Base-by-base conservation (phyloP, 2,113 vertebrate genomes). In the Rhynchomys soricoides region DNA sequence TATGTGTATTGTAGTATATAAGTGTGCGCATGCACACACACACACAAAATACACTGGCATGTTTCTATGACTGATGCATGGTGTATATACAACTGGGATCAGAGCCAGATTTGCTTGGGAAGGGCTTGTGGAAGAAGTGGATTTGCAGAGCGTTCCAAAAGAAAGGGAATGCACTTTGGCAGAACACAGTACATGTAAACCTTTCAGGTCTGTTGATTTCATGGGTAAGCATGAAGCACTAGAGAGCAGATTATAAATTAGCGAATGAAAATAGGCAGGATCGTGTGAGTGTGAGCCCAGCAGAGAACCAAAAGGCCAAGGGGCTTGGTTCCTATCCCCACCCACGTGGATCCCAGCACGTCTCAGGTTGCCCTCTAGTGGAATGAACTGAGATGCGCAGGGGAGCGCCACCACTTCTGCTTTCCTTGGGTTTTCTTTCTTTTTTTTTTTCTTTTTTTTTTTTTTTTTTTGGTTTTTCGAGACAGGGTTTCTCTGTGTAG, bases 321-420 rank as follows among this genome's bases (percentile, higher is more conserved):
- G 24, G 43, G 31, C 7, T 66, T 70, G 62, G 29, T 12, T n/a
- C 66, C 31, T 68, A 29, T 13, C 29, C 31, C 3, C 64, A 26
- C 64, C 64, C 8, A 22, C 11, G 31, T 1, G 45, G 73, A 19
- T 40, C 19, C 40, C 13, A 17, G 34, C 40, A 26, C 21, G 0
- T 37, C 95, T 77, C 31, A 17, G n/a, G 86, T 64, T 75, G 95
- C 96, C 96, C 83, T 22, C 97, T 97, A 88, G 95, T 93, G 94
- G 96, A 96, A 57, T 7, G 34, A 16, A 17, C 34, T 3, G 52
- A 71, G 77, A 81, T 43, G 55, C 34, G 57, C 1, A 4, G 1
- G 37, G 86, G 8, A 26, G 26, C 5, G 2, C 86, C 45, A 24
- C 37, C 34, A 43, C 66, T 83, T 55, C 16, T 75, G 0, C 71